Percentiles rank a stretch among this genome's conserved stretches.
phyloP scores from a whole-genome alignment of 2,888 invertebrate genomes.

The Metellina segmentata region DNA sequence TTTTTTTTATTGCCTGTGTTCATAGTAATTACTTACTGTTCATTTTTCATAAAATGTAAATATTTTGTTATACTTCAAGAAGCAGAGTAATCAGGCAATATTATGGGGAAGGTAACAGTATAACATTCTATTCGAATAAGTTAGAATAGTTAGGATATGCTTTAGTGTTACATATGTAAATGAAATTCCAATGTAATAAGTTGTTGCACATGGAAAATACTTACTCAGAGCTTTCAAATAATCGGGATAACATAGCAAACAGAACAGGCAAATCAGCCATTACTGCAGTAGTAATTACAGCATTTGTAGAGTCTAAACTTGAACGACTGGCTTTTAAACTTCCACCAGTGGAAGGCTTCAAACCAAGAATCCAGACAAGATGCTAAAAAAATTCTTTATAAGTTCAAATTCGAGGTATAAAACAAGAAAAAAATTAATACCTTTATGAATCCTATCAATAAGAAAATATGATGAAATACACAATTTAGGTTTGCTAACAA shows the following conservation, averaged over 20 bases:
- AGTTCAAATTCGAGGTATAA: too few species aligned
- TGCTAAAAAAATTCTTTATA: slow-evolving; percentile 81
- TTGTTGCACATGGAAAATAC: slow-evolving; percentile 75
- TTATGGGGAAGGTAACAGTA: too few species aligned
- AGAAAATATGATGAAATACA: background rate
- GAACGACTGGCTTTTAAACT: slow-evolving; percentile 88
- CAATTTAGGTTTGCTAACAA: background rate
- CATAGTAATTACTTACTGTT: background rate
- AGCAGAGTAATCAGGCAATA: too few species aligned
- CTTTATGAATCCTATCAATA: background rate
- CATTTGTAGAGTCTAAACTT: slow-evolving; percentile 79
- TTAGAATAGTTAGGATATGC: too few species aligned
- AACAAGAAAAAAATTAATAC: too few species aligned
- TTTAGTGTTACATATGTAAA: too few species aligned
- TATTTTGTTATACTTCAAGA: background rate
- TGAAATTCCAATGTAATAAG: background rate
- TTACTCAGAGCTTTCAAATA: slow-evolving; percentile 95
- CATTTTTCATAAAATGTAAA: background rate
- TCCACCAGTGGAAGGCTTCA: slow-evolving; percentile 96
- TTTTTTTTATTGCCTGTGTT: background rate
- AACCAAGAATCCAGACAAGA: slow-evolving; percentile 94
- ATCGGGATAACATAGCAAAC: slow-evolving; percentile 93
- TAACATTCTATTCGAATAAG: too few species aligned
- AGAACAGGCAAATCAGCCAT: slow-evolving; percentile 96
- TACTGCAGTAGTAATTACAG: slow-evolving; percentile 91